phyloP scores from a whole-genome alignment of 2,113 vertebrate genomes.

The Onychorhynchus coronatus region DNA sequence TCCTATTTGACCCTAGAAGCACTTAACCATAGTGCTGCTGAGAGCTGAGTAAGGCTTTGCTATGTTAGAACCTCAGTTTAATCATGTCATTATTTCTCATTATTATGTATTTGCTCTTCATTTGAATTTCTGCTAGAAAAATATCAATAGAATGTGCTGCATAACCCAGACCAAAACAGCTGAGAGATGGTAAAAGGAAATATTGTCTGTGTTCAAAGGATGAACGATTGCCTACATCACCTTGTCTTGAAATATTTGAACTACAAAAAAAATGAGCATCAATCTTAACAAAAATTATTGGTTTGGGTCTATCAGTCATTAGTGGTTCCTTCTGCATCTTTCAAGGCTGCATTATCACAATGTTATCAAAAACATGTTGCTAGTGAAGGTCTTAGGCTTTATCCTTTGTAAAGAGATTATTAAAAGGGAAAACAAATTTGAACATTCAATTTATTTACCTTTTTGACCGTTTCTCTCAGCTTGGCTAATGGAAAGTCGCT shows the following conservation, averaged over 20 bases:
- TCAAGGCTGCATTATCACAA: background rate
- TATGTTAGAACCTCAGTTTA: background rate
- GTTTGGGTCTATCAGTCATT: background rate
- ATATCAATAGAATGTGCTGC: background rate
- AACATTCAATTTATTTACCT: background rate
- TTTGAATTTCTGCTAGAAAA: background rate
- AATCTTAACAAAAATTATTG: background rate
- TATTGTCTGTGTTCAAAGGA: background rate
- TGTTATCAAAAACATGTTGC: background rate
- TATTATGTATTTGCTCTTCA: background rate
- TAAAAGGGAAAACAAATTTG: background rate
- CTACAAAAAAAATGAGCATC: background rate
- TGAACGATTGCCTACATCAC: background rate
- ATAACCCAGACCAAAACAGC: background rate
- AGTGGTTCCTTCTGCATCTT: background rate
- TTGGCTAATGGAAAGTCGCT: background rate
- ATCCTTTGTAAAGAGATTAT: background rate
- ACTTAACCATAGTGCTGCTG: background rate
- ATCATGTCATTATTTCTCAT: background rate
- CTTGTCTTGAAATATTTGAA: background rate
- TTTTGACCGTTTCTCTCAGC: background rate
- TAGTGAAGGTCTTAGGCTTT: background rate
- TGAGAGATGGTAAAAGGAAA: background rate
- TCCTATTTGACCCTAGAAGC: background rate
- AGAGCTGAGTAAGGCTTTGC: background rate